phyloP scores from a whole-genome alignment of 2,888 invertebrate genomes.

The Melikaiella ostensackeni region DNA sequence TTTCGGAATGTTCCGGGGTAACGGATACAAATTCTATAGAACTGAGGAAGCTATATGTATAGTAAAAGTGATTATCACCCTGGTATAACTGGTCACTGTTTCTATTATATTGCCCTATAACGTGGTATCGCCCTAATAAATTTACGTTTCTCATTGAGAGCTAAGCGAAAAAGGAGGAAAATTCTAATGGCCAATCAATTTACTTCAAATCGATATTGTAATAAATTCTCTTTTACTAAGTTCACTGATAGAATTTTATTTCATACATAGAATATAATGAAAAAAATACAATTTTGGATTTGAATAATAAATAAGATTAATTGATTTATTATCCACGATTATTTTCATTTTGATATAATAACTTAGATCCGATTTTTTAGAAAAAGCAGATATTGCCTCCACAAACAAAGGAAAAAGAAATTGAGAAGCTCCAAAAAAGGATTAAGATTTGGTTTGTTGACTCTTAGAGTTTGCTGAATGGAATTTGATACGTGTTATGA shows the following conservation, averaged over 20 bases:
- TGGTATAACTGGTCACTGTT: constrained; percentile 8
- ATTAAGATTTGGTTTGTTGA: not conserved
- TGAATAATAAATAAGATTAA: too few relatives aligned
- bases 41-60: not conserved
- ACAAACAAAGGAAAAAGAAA: not conserved
- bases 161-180: not conserved
- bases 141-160: constrained; percentile 5
- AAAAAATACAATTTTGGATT: not conserved
- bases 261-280: not conserved
- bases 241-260: constrained; percentile 9
- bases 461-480: not conserved
- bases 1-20: not conserved
- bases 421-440: not conserved
- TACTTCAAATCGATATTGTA: not conserved
- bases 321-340: too few relatives aligned
- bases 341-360: not conserved
- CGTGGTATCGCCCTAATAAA: constrained; percentile 24
- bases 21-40: not conserved
- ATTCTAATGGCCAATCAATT: constrained; percentile 22
- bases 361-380: not conserved
- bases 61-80: constrained; percentile 12
- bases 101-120: constrained; percentile 10
- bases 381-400: not conserved
- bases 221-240: not conserved
- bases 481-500: not conserved